Evolutionary conservation across 1,140 invertebrate species (phyloP).

Genomic region (Batillaria attramentaria): DNA sequence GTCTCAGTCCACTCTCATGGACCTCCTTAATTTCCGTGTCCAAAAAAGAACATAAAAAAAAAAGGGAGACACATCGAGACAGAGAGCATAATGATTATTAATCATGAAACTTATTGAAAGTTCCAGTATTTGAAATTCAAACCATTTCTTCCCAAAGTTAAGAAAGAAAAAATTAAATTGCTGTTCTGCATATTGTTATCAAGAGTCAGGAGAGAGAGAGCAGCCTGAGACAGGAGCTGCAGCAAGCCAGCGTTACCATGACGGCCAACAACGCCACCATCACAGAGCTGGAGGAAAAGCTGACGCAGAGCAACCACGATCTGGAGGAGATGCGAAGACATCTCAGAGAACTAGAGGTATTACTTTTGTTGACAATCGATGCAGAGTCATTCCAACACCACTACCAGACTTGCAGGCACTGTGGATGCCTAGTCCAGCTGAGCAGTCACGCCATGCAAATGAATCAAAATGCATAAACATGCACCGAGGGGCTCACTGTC

Average conservation of each 20-base stretch:
- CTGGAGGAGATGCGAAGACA: background rate
- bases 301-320: background rate
- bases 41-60: too few relatives aligned
- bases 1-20: conserved; percentile 28
- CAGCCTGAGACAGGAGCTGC: conserved; percentile 40
- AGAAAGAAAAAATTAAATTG: background rate
- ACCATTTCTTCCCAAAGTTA: background rate
- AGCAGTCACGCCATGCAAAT: background rate
- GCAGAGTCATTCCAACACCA: too few relatives aligned
- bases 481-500: background rate
- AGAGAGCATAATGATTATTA: conserved; percentile 29
- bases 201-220: conserved; percentile 50
- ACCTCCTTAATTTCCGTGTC: too few relatives aligned
- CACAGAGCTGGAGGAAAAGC: conserved; percentile 42
- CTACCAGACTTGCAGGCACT: background rate
- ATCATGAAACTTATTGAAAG: background rate
- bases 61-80: too few relatives aligned
- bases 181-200: too few relatives aligned
- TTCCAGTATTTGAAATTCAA: background rate
- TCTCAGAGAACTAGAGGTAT: too few relatives aligned
- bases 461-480: background rate
- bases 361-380: too few relatives aligned
- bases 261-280: conserved; percentile 42
- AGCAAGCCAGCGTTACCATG: conserved; percentile 40
- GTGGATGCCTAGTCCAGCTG: background rate